Percentiles rank a stretch among this genome's conserved stretches.
Evolutionary conservation across 2,113 vertebrate genomes (phyloP).

Genomic region (Cyphotilapia sp.): DNA sequence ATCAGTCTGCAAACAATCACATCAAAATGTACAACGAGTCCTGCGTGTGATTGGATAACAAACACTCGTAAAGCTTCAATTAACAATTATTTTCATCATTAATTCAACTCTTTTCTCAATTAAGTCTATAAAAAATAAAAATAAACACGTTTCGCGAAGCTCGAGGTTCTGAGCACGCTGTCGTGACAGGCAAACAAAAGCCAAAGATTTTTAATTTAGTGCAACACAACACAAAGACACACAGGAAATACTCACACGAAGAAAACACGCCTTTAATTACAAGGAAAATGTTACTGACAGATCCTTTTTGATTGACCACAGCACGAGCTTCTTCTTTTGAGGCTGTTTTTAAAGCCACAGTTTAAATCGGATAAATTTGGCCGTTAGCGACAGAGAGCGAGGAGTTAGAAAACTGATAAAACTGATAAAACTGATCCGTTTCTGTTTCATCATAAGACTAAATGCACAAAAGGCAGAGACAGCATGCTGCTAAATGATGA

Average conservation of each 20-base stretch:
- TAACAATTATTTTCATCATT: not conserved
- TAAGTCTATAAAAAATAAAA: not conserved
- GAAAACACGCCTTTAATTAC: not conserved
- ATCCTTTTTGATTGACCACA: not conserved
- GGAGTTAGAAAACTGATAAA: not conserved
- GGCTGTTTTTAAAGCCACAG: not conserved
- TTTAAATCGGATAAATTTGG: not conserved
- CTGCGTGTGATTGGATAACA: not conserved
- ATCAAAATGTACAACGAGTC: not conserved
- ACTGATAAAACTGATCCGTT: not conserved
- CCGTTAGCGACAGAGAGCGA: not conserved
- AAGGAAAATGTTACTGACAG: accelerated
- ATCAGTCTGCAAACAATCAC: not conserved
- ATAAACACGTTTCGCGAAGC: not conserved
- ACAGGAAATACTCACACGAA: not conserved
- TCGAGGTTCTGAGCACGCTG: not conserved
- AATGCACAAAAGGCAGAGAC: not conserved
- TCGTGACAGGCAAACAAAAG: not conserved
- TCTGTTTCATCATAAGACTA: not conserved
- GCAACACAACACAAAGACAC: not conserved
- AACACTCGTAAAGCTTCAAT: not conserved
- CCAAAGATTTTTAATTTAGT: not conserved
- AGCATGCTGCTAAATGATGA: not conserved
- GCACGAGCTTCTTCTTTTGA: not conserved
- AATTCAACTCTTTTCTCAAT: not conserved